Evolutionary conservation across 2,797 vertebrate species (phyloP), one percentile per base, ranked within the genome.

Genomic region (Halcyon chelicuti): DNA sequence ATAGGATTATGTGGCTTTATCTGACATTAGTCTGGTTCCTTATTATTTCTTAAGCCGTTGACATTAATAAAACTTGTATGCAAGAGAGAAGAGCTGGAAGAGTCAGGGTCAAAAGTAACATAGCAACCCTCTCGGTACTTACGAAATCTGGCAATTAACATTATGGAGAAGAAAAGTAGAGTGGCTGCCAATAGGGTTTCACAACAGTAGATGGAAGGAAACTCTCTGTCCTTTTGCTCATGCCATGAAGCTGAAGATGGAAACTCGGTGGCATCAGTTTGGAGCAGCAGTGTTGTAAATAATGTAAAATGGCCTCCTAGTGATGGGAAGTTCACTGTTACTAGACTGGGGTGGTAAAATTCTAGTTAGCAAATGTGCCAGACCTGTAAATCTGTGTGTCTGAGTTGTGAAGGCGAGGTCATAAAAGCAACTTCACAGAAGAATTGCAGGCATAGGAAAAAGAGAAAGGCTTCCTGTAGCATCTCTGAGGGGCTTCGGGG

Each of bases 171-270:
- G 44, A 71, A 61, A 85, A 73, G 23, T 5, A 42, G 35, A 73
- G 47, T 66, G 49, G 25, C 52, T 96, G 80, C 80, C 77, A 90
- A 26, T 33, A 52, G 40, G 16, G n/a, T 94, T 96, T 97, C 72
- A 61, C 46, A 93, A 89, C 8, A 89, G 23, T 65, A 73, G 46
- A 55, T 61, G 28, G 51, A 40, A 81, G n/a, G 61, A 90, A 62
- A 61, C 82, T 77, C 60, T 93, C 74, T 83, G 20, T 88, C 42
- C 39, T 63, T 81, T 63, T 3, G 1, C 26, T 91, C 37, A 61
- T 2, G 2, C 51, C 8, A 3, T 42, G 14, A 54, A 70, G 71
- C 14, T 86, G 71, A 76, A 94, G 39, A 31, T 62, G 51, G 71
- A 39, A 82, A 25, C 28, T 57, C 26, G 8, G 73, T 73, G 47